Base-by-base conservation (phyloP, 2,888 invertebrate genomes). In the Mystacides longicornis region DNA sequence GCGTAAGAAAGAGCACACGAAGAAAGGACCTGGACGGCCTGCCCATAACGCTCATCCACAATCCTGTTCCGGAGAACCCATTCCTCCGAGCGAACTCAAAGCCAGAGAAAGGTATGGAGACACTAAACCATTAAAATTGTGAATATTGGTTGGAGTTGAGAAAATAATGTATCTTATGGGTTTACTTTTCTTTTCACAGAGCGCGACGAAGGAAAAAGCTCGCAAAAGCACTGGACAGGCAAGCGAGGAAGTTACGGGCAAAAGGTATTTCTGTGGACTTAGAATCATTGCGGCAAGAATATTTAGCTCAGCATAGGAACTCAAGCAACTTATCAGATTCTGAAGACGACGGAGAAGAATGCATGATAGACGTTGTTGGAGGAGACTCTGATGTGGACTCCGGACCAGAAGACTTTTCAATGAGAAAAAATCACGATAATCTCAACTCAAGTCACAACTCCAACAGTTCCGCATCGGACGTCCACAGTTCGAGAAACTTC, bases 1-100 rank as follows among this genome's bases (percentile, higher is more conserved):
- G 94, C 83, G 98, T 60, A 99, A 99, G 80, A 94, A 95, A 75
- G 98, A 99, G 73, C 95, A 98, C 77, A 97, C 97, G 56, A 94
- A 95, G 76, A 98, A 97, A 71, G 97, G 97, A 18, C 97, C 97
- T 0, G 97, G 98, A 1, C 85, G 98, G 72, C 97, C 97, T 45
- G 95, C 97, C 4, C 97, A 97, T 78, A 97, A 97, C 76, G 95
- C 96, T 3, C 96, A 97, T 71, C 97, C 96, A 0, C 95, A 96
- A 71, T 93, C 95, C 53, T 97, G 97, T 74, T 93, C 92, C 63
- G 97, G 97, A 5, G 96, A 96, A 67, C 97, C 97, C 18, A 95
- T 97, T 67, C 94, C 95, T 23, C 92, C 92, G 11, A 93, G 88
- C 67, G 92, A 92, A 73, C 79, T 92, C 33, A 78, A 87, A 61